phyloP scores from a whole-genome alignment of 2,888 invertebrate species.

The Bombylius major region DNA sequence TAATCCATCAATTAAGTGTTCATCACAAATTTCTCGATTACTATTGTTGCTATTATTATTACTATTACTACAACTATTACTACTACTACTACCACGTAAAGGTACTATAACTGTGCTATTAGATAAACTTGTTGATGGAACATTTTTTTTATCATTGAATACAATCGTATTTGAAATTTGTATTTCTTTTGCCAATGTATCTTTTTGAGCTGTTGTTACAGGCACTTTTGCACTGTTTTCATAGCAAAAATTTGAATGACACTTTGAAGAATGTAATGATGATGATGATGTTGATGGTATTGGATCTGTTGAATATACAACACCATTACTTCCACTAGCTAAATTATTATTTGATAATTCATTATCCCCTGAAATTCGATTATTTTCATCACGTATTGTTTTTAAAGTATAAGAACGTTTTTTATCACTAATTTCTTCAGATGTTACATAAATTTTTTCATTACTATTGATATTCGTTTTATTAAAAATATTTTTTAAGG shows the following conservation, averaged over 20 bases:
- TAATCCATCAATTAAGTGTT: neutral
- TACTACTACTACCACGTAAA: no score
- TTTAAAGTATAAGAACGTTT: neutral
- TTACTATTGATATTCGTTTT: conserved; percentile 11
- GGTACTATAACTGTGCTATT: neutral
- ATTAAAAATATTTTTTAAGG: conserved; percentile 14
- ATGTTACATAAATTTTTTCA: neutral
- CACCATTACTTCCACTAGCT: neutral
- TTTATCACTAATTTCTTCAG: neutral
- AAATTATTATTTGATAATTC: neutral
- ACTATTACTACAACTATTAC: no score
- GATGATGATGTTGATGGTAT: conserved; percentile 5
- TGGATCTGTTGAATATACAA: conserved; percentile 1
- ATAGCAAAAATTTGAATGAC: conserved; percentile 8
- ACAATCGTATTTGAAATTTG: neutral
- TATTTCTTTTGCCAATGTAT: neutral
- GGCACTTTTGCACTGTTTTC: conserved; percentile 1
- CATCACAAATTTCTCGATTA: neutral
- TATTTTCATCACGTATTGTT: neutral
- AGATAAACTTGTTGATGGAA: neutral
- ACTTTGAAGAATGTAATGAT: neutral
- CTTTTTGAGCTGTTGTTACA: neutral
- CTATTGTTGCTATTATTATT: no score
- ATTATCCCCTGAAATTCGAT: neutral
- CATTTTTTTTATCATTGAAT: conserved; percentile 3